These are phyloP conservation scores for Pseudomyrmex pallidus DNA, from an alignment of 1,140 invertebrate genomes.

Conservation along the genomic window DNA sequence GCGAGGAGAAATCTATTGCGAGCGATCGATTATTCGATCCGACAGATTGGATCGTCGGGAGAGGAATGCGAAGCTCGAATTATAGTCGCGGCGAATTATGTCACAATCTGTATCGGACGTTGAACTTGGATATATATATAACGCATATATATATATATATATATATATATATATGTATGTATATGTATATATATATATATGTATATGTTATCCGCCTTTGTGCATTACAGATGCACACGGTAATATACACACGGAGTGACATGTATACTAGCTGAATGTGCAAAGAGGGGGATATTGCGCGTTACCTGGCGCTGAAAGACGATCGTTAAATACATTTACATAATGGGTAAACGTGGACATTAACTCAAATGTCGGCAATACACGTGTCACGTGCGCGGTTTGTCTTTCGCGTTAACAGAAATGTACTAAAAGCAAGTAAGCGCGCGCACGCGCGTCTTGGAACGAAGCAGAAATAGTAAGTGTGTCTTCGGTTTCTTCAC, in stretches of 20 bases:
- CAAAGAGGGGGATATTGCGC: not conserved
- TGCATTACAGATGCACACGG: not conserved
- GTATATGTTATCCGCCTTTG: not conserved
- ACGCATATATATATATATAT: not conserved
- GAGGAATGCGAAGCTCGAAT: conserved; percentile 46
- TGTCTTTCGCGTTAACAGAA: too few species aligned
- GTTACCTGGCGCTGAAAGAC: not conserved
- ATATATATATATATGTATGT: not conserved
- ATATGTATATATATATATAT: not conserved
- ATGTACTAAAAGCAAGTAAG: too few species aligned
- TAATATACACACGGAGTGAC: not conserved
- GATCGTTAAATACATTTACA: conserved; percentile 3
- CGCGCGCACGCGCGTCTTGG: too few species aligned
- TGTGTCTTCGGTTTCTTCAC: too few species aligned
- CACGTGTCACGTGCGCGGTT: too few species aligned
- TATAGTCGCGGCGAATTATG: conserved; percentile 41
- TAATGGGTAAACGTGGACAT: not conserved
- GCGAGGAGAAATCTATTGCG: not conserved
- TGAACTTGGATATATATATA: conserved; percentile 13
- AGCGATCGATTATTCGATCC: conserved; percentile 45
- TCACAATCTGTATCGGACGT: conserved; percentile 36
- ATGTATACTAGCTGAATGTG: conserved; percentile 5
- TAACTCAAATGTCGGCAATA: too few species aligned
- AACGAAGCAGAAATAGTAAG: too few species aligned
- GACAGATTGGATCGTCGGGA: conserved; percentile 27